Base-by-base conservation (phyloP, 2,113 vertebrate species). In the Caranx melampygus region DNA sequence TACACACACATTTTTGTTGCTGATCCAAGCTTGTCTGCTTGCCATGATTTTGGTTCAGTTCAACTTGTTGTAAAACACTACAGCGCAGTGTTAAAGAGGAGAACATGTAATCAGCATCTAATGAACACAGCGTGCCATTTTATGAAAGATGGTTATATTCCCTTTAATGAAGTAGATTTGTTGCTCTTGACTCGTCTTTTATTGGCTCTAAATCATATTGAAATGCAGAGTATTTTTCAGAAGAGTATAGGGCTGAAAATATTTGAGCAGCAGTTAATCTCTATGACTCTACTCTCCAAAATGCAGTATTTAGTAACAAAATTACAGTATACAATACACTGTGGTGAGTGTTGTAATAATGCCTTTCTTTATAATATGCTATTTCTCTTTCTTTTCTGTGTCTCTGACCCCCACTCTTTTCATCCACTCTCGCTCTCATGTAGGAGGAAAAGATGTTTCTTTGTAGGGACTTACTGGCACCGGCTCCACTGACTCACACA, bases 1-100 rank as follows among this genome's bases (percentile, higher is more conserved):
- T 70, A 83, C 82, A 77, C 89, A 86, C 87, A 87, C 90, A 93
- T 92, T 90, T 91, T 92, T 92, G 91, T 84, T 90, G 76, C 87
- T 58, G 85, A 87, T 92, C 92, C 93, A 94, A 91, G 79, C 74
- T 92, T 87, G 87, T 91, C 88, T 79, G 79, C 66, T 20, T 82
- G 91, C 88, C 89, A 89, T 33, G 59, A 85, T 80, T 90, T 90
- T 87, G 76, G 86, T 90, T 83, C 55, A 61, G 67, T 87, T 91
- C 54, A 83, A 79, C 88, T 90, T 84, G 88, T 87, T 88, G 86
- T 92, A 88, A 92, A 93, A 90, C 79, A 72, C 82, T 70, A 74
- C 83, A 62, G 85, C 55, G 73, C 44, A 14, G 68, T 26, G 78
- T 89, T 84, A 75, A 82, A 84, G 74, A 86, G 83, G 59, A 81